Evolutionary conservation across 2,888 invertebrate species (phyloP).

Genomic region (Oegoconia quadripuncta): DNA sequence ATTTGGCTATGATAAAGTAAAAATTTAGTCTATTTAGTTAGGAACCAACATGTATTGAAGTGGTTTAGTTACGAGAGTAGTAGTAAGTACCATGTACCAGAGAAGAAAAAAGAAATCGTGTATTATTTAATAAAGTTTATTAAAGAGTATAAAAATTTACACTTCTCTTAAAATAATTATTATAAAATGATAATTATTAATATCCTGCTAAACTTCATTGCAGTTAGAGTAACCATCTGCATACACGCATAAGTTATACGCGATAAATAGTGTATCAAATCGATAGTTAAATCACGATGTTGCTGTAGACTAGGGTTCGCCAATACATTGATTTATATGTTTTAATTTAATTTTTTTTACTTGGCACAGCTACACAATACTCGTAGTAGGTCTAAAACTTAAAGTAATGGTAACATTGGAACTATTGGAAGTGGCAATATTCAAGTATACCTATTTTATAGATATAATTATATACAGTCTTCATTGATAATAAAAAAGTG

Average conservation of each 20-base stretch:
- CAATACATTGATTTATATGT: conserved; percentile 15
- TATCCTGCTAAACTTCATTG: conserved; percentile 28
- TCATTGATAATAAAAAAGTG: conserved; percentile 37
- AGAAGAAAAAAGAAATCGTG: conserved; percentile 37
- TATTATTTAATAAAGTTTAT: conserved; percentile 63
- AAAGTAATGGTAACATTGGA: conserved; percentile 46
- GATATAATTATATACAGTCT: conserved; percentile 51
- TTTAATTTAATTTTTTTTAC: conserved; percentile 22
- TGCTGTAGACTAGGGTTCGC: conserved; percentile 42
- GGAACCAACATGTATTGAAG: too few relatives aligned
- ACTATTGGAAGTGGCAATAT: conserved; percentile 41
- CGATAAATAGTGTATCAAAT: conserved; percentile 13
- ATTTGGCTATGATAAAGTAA: too few relatives aligned
- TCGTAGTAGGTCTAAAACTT: conserved; percentile 37
- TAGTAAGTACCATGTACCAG: too few relatives aligned
- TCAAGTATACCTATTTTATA: conserved; percentile 42
- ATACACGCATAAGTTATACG: conserved; percentile 29
- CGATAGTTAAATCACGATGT: conserved; percentile 23
- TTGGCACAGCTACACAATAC: conserved; percentile 38
- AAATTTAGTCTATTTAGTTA: too few relatives aligned
- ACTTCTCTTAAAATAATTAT: conserved; percentile 53
- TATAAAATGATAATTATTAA: conserved; percentile 42
- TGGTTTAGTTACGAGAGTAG: too few relatives aligned
- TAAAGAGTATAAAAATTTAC: conserved; percentile 73
- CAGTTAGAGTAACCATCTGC: conserved; percentile 23